Evolutionary conservation across 2,113 vertebrate species (phyloP).

Genomic region (Mobula hypostoma): DNA sequence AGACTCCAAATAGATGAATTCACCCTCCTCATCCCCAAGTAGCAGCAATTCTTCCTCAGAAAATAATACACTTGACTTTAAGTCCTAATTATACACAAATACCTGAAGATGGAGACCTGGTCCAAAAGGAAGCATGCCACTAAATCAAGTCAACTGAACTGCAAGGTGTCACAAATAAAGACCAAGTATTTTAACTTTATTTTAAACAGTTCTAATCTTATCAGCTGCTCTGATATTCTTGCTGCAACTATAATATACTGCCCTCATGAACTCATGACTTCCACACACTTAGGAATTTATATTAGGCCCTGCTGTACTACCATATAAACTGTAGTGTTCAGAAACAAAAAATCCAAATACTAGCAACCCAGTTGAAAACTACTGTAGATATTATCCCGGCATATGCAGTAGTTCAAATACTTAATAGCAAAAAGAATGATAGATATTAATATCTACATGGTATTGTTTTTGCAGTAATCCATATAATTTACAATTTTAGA

Average conservation of each 20-base stretch:
- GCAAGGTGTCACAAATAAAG: background rate
- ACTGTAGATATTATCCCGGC: background rate
- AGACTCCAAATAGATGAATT: background rate
- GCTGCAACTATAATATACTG: background rate
- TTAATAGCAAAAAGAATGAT: background rate
- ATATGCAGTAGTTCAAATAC: background rate
- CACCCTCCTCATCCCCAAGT: background rate
- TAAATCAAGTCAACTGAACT: background rate
- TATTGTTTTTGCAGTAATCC: background rate
- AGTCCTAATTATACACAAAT: background rate
- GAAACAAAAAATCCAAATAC: background rate
- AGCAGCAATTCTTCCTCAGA: background rate
- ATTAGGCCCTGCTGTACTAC: background rate
- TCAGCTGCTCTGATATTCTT: background rate
- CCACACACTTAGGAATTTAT: background rate
- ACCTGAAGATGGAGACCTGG: background rate
- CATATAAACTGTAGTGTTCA: background rate
- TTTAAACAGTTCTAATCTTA: background rate
- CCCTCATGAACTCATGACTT: background rate
- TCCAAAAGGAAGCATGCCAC: background rate
- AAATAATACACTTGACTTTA: background rate
- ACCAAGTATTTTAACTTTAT: background rate
- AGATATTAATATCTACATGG: background rate
- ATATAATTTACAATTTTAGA: background rate
- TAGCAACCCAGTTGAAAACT: background rate